Conservation (phyloP, 2,888 invertebrate species). For the Endomychus coccineus region DNA sequence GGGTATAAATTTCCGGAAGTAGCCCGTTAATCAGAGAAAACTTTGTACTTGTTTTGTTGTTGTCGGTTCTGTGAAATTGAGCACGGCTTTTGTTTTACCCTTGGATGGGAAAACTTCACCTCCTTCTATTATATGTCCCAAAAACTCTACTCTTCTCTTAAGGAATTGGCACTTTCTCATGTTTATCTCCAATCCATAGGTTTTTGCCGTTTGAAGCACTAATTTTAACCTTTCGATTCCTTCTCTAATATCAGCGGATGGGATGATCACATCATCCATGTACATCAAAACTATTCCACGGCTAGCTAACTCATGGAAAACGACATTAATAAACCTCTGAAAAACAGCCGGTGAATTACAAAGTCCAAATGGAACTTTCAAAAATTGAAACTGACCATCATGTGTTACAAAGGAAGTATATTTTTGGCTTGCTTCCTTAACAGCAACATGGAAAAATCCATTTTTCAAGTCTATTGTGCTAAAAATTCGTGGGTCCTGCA, state of each 20-base stretch:
- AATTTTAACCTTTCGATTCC: too few species aligned
- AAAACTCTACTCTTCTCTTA: slow-evolving; percentile 20
- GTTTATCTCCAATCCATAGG: too few species aligned
- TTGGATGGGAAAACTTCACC: slow-evolving; percentile 16
- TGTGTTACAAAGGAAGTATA: slow-evolving; percentile 33
- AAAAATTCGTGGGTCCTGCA: slow-evolving; percentile 28
- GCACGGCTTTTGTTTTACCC: slow-evolving; percentile 15
- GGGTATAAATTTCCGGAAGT: slow-evolving; percentile 25
- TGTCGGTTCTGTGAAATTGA: slow-evolving; percentile 19
- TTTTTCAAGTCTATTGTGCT: slow-evolving; percentile 28
- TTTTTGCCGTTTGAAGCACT: too few species aligned
- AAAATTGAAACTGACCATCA: too few species aligned
- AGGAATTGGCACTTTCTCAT: slow-evolving; percentile 28
- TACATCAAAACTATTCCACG: too few species aligned
- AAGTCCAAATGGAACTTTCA: too few species aligned
- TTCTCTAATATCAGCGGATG: too few species aligned
- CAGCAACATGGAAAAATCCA: slow-evolving; percentile 29
- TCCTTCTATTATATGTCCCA: slow-evolving; percentile 24
- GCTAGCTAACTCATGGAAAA: too few species aligned
- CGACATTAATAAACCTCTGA: too few species aligned
- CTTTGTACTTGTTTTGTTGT: slow-evolving; percentile 17
- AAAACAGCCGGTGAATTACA: too few species aligned
- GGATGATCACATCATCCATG: too few species aligned
- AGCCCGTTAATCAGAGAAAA: slow-evolving; percentile 26
- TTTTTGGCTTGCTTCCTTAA: slow-evolving; percentile 24